These are phyloP conservation scores for Lepidocolaptes lacrymiger DNA, from an alignment of 2,797 vertebrate genomes.

Conservation along the genomic window DNA sequence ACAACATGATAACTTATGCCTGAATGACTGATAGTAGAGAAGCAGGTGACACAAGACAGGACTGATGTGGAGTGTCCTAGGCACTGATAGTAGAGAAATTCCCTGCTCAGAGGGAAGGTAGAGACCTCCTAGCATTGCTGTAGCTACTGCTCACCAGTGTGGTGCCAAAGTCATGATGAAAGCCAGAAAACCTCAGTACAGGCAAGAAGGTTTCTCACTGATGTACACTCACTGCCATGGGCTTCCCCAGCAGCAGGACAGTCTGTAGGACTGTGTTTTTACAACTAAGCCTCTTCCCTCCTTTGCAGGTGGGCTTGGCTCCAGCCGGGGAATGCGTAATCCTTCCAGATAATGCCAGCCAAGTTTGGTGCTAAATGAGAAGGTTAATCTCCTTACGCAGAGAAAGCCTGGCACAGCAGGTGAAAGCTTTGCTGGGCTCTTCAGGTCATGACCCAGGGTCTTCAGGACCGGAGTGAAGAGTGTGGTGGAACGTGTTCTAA, in stretches of 20 bases:
- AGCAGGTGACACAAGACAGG: neutral
- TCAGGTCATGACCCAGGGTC: neutral
- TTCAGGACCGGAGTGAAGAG: rapidly evolving
- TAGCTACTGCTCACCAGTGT: neutral
- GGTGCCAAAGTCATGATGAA: neutral
- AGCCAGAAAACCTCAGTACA: neutral
- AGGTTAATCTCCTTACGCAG: neutral
- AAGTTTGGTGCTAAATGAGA: neutral
- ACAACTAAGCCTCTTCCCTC: neutral
- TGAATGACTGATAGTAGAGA: neutral
- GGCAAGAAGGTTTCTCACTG: neutral
- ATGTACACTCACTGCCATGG: neutral
- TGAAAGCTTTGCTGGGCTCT: neutral
- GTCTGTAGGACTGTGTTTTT: neutral
- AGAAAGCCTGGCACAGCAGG: neutral
- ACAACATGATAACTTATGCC: neutral
- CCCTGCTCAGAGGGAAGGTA: neutral
- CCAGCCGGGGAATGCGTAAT: neutral
- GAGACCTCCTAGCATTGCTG: neutral
- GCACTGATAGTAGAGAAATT: neutral
- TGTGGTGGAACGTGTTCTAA: rapidly evolving
- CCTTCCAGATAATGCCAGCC: neutral
- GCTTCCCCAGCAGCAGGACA: neutral
- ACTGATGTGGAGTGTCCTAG: neutral
- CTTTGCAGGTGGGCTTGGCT: neutral